A percentile compares a stretch with the other conserved stretches of the same genome.
Conservation (phyloP, 2,797 vertebrate species). For the Xenentodon cancila region DNA sequence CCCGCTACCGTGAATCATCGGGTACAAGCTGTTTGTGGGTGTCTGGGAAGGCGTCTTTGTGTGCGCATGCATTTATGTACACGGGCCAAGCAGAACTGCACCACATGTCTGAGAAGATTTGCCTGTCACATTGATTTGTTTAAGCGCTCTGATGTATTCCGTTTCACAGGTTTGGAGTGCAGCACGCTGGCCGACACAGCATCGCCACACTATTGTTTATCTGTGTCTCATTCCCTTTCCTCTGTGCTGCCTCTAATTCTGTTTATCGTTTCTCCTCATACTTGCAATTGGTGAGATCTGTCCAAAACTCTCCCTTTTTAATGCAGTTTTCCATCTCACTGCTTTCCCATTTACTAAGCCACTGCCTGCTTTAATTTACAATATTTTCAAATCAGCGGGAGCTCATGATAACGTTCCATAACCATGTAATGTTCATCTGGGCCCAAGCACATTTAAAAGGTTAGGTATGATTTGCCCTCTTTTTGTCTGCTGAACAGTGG, state of each 20-base stretch:
- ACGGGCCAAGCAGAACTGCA: constrained; percentile 11
- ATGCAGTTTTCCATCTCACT: constrained; percentile 55
- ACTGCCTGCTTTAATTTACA: constrained; percentile 57
- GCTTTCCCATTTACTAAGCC: constrained; percentile 58
- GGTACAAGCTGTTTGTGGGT: constrained; percentile 36
- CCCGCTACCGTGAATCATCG: constrained; percentile 45
- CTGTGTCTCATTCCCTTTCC: constrained; percentile 44
- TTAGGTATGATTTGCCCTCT: constrained; percentile 63
- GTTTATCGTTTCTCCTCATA: constrained; percentile 44
- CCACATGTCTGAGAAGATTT: constrained; percentile 54
- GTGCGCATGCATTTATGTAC: constrained; percentile 5
- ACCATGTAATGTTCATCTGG: constrained; percentile 66
- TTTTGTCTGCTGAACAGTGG: constrained; percentile 59
- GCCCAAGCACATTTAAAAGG: constrained; percentile 62
- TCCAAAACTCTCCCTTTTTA: constrained; percentile 37
- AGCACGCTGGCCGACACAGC: constrained; percentile 23
- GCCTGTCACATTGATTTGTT: constrained; percentile 63
- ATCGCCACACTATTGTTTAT: constrained; percentile 50
- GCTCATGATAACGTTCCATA: constrained; percentile 61
- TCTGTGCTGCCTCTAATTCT: constrained; percentile 55
- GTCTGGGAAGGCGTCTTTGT: constrained; percentile 34
- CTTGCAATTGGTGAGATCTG: constrained; percentile 30
- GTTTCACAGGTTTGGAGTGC: constrained; percentile 39
- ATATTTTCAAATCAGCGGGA: constrained; percentile 54
- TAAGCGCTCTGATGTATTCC: constrained; percentile 62